A percentile compares a stretch with the other conserved stretches of the same genome.
Evolutionary conservation across 2,888 invertebrate genomes (phyloP).

Genomic region (Protonemura montana): DNA sequence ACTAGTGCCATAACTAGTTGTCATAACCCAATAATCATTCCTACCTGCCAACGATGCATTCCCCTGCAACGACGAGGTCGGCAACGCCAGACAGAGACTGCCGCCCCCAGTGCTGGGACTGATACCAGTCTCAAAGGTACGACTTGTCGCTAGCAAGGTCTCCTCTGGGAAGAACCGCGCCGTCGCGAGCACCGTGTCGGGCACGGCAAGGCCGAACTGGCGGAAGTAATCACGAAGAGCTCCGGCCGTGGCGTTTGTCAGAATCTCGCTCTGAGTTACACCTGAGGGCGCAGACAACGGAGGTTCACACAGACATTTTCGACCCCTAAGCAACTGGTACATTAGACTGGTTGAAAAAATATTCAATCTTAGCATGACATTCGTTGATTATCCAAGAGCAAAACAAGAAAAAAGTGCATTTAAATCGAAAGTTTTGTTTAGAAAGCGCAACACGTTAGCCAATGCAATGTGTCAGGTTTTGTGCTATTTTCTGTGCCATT

Average conservation of each 20-base stretch:
- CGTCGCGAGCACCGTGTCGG: slow-evolving; percentile 69
- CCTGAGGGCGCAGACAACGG: too few relatives aligned
- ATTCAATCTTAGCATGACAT: too few relatives aligned
- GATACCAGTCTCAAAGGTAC: slow-evolving; percentile 65
- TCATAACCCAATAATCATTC: not conserved
- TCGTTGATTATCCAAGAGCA: too few relatives aligned
- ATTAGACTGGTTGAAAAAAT: too few relatives aligned
- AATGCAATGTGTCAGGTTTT: too few relatives aligned
- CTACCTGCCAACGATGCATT: not conserved
- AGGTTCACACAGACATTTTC: too few relatives aligned
- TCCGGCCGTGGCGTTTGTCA: slow-evolving; percentile 69
- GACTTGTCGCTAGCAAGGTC: slow-evolving; percentile 63
- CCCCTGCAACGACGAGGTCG: slow-evolving; percentile 59
- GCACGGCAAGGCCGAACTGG: slow-evolving; percentile 61
- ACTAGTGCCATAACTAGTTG: too few relatives aligned
- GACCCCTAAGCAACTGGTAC: too few relatives aligned
- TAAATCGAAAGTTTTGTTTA: too few relatives aligned
- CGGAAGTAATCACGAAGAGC: slow-evolving; percentile 70
- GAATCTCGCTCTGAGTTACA: slow-evolving; percentile 47
- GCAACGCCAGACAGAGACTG: slow-evolving; percentile 71
- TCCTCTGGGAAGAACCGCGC: slow-evolving; percentile 69
- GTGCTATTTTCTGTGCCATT: too few relatives aligned
- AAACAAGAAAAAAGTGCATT: too few relatives aligned
- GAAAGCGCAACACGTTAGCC: too few relatives aligned
- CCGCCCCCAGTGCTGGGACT: slow-evolving; percentile 63